phyloP scores from a whole-genome alignment of 2,888 invertebrate species.

The Alloplasta piceator region DNA sequence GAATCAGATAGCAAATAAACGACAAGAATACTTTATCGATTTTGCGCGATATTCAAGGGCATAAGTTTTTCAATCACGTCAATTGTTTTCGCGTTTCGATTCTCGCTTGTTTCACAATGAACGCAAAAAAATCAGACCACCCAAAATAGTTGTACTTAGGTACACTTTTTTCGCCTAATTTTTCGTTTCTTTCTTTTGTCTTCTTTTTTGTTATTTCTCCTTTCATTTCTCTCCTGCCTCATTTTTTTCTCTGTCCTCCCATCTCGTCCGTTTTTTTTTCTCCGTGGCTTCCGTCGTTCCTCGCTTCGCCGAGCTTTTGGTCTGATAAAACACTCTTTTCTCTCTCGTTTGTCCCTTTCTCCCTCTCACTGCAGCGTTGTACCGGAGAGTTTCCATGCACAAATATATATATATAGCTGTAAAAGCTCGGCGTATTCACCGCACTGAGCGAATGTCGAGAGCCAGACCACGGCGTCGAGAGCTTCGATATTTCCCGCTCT shows the following conservation, averaged over 20 bases:
- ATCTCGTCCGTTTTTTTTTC: constrained; percentile 43
- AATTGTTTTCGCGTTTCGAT: constrained; percentile 22
- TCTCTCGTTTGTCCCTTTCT: constrained; percentile 20
- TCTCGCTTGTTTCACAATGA: constrained; percentile 29
- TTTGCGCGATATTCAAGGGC: neutral
- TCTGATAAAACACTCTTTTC: constrained; percentile 58
- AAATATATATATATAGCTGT: neutral
- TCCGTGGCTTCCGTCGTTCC: constrained; percentile 62
- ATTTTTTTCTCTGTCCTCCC: constrained; percentile 25
- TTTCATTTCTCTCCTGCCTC: constrained; percentile 17
- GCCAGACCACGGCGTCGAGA: constrained; percentile 45
- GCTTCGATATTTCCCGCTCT: constrained; percentile 59
- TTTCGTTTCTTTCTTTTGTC: constrained; percentile 5
- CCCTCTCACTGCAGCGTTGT: constrained; percentile 28
- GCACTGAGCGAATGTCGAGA: constrained; percentile 35
- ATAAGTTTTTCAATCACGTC: constrained; percentile 7
- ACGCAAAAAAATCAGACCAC: constrained; percentile 21
- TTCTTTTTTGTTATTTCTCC: constrained; percentile 2
- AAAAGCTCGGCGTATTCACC: constrained; percentile 56
- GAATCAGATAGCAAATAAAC: neutral
- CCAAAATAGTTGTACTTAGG: constrained; percentile 29
- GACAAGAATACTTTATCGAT: neutral
- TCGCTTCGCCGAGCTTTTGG: constrained; percentile 56
- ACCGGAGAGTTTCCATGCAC: constrained; percentile 1
- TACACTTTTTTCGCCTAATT: constrained; percentile 24